Evolutionary conservation across 2,113 vertebrate genomes (phyloP).

Genomic region (Erythrocercus mccallii): DNA sequence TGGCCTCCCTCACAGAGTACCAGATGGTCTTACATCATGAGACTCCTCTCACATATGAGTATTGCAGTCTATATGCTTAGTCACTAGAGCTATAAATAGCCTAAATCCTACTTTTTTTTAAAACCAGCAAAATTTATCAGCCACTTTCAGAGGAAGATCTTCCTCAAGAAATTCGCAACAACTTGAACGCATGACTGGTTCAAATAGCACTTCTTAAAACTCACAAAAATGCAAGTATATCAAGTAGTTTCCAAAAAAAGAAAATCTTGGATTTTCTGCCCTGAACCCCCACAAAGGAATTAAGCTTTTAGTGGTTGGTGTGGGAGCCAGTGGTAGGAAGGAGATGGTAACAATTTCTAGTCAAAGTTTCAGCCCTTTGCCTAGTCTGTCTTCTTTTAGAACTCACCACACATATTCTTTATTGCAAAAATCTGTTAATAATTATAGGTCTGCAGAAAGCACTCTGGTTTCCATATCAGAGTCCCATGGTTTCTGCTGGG

Average conservation of each 20-base stretch:
- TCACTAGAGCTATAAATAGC: conserved; percentile 56
- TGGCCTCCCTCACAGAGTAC: background rate
- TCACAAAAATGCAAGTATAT: background rate
- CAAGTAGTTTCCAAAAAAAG: background rate
- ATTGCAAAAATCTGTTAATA: background rate
- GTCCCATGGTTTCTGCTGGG: conserved; percentile 8
- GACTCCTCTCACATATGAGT: background rate
- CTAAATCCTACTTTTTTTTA: background rate
- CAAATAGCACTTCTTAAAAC: background rate
- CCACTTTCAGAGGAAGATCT: background rate
- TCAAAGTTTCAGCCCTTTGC: background rate
- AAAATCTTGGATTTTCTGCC: background rate
- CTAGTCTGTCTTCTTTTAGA: background rate
- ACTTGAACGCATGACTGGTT: background rate
- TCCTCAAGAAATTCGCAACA: background rate
- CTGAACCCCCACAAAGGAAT: background rate
- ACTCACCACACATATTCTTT: background rate
- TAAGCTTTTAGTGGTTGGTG: background rate
- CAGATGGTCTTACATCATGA: background rate
- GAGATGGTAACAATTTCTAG: background rate
- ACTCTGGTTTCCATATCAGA: background rate
- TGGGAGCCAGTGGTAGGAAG: background rate
- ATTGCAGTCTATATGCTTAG: background rate
- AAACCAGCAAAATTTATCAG: background rate
- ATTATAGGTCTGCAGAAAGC: background rate